A percentile compares a stretch with the other conserved stretches of the same genome.
phyloP scores from a whole-genome alignment of 2,888 invertebrate species.

The Trimorus sp. region DNA sequence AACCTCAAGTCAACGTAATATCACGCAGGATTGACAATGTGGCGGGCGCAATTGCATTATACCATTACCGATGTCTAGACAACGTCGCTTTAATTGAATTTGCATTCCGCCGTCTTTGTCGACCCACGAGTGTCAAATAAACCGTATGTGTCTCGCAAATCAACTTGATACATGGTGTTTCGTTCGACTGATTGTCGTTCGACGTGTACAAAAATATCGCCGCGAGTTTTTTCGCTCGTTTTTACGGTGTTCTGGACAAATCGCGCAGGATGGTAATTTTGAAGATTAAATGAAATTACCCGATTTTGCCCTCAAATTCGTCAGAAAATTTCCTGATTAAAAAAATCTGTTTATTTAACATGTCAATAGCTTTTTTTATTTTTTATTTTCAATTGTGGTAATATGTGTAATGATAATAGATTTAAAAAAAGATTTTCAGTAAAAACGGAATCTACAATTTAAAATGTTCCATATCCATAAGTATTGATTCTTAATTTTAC shows the following conservation, averaged over 20 bases:
- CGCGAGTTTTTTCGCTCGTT: neutral
- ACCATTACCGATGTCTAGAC: constrained; percentile 26
- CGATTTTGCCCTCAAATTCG: too few species aligned
- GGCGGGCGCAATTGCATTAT: constrained; percentile 3
- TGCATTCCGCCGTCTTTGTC: constrained; percentile 3
- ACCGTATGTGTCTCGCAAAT: constrained; percentile 6
- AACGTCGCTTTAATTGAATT: constrained; percentile 9
- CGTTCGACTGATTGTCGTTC: neutral
- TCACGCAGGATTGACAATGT: constrained; percentile 18
- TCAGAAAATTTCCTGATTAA: neutral
- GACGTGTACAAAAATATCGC: neutral
- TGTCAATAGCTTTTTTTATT: too few species aligned
- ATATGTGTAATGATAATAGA: too few species aligned
- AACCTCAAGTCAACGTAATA: constrained; percentile 11
- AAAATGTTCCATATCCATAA: too few species aligned
- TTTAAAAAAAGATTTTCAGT: too few species aligned
- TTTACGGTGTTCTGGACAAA: neutral
- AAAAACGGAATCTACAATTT: too few species aligned
- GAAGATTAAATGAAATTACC: too few species aligned
- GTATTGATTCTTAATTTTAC: too few species aligned
- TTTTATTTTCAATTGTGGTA: too few species aligned
- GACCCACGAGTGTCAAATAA: constrained; percentile 11
- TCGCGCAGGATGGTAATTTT: too few species aligned
- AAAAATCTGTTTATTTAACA: too few species aligned
- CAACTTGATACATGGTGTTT: constrained; percentile 5